phyloP scores from a whole-genome alignment of 2,113 vertebrate genomes.

The Rhizomys pruinosus region DNA sequence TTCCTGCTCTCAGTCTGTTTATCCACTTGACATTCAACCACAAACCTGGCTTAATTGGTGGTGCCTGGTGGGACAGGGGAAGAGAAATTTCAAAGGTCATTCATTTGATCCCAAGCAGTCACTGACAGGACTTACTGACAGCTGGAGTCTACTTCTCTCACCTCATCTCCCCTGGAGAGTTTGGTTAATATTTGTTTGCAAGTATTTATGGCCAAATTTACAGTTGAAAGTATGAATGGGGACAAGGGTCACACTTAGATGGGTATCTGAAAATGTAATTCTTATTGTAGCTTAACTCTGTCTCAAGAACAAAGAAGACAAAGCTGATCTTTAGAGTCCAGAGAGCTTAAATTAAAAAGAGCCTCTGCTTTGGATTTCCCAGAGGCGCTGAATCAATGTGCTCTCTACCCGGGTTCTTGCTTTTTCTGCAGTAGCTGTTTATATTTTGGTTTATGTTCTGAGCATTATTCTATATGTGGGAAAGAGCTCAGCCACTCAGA shows the following conservation, averaged over 20 bases:
- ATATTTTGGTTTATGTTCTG: background rate
- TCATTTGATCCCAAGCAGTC: background rate
- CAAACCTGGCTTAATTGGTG: conserved; percentile 56
- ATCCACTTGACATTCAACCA: conserved; percentile 67
- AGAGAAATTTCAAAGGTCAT: conserved; percentile 64
- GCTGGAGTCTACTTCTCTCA: background rate
- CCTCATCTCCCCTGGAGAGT: background rate
- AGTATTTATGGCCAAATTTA: conserved; percentile 1
- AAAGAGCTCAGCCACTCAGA: background rate
- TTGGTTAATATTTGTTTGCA: background rate
- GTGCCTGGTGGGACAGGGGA: background rate
- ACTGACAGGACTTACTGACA: background rate
- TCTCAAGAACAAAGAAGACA: conserved; percentile 40
- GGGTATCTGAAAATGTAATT: conserved; percentile 19
- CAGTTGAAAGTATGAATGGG: background rate
- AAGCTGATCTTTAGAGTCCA: conserved; percentile 14
- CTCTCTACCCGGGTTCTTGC: no score
- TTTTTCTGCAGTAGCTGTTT: background rate
- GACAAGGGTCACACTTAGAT: background rate
- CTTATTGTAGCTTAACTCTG: background rate
- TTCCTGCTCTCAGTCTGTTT: background rate
- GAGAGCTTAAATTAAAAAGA: conserved; percentile 40
- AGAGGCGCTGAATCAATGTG: background rate
- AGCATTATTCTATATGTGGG: background rate
- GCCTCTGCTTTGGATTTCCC: conserved; percentile 37